These are phyloP conservation scores for Nemotelus pantherinus DNA, from an alignment of 2,888 invertebrate genomes.

Conservation along the genomic window DNA sequence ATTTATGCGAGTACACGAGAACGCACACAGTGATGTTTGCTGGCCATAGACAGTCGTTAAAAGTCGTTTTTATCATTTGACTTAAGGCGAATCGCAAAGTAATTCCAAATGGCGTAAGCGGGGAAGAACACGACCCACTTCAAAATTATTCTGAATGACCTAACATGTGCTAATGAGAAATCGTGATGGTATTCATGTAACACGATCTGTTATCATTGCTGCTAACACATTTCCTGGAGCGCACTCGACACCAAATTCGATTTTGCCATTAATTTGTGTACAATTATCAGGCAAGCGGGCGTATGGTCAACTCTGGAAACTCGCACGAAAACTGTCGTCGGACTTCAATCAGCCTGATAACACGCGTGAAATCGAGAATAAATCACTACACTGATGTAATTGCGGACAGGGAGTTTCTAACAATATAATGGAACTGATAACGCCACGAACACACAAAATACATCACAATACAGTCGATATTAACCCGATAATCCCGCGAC, in stretches of 20 bases:
- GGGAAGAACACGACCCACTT: too few species aligned
- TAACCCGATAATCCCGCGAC: conserved; percentile 37
- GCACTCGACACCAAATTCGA: conserved; percentile 18
- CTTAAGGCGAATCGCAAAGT: too few species aligned
- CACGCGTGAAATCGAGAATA: conserved; percentile 21
- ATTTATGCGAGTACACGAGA: too few species aligned
- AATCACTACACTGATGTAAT: conserved; percentile 28
- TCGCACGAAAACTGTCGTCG: conserved; percentile 14
- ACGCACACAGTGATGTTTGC: too few species aligned
- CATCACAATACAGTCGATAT: conserved; percentile 35
- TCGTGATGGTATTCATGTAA: too few species aligned
- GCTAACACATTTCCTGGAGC: conserved; percentile 7
- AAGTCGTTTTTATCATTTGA: too few species aligned
- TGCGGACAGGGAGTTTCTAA: conserved; percentile 28
- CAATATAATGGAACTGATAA: conserved; percentile 34
- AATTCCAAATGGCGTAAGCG: too few species aligned
- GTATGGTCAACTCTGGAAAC: neutral
- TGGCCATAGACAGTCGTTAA: too few species aligned
- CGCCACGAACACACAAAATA: conserved; percentile 41
- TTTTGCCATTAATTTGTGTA: neutral
- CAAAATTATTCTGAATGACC: too few species aligned
- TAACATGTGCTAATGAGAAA: neutral
- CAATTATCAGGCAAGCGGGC: too few species aligned
- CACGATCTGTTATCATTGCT: too few species aligned
- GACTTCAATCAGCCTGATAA: conserved; percentile 31